Conservation (phyloP, 2,113 vertebrate species). For the Oriolus oriolus region DNA sequence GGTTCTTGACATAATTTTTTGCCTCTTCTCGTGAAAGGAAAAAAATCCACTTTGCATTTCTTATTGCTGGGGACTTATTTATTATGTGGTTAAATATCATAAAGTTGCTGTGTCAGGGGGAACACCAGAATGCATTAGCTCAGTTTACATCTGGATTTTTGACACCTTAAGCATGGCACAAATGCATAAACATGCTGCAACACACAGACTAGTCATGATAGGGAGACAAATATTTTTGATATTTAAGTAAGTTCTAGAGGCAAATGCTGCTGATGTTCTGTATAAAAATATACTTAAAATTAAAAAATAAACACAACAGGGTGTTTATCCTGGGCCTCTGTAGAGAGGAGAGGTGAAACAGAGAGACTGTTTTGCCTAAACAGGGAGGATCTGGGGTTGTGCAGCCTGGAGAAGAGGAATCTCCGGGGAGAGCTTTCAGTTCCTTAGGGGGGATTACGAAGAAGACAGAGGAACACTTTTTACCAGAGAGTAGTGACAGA, state of each 20-base stretch:
- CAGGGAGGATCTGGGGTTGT: neutral
- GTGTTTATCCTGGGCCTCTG: conserved; percentile 5
- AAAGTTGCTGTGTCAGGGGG: neutral
- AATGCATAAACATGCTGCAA: neutral
- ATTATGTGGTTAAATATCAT: neutral
- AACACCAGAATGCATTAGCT: neutral
- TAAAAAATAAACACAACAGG: no score
- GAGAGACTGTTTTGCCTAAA: neutral
- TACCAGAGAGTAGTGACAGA: neutral
- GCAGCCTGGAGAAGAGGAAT: neutral
- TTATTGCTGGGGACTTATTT: neutral
- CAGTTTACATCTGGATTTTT: neutral
- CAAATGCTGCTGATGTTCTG: neutral
- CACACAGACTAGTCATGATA: neutral
- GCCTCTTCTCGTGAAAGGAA: neutral
- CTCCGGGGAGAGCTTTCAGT: neutral
- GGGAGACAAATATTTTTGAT: neutral
- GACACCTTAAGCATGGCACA: neutral
- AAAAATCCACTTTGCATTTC: neutral
- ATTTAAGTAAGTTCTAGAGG: neutral
- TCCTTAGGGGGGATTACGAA: neutral
- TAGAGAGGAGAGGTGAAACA: neutral
- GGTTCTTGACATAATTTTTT: neutral
- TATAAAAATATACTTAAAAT: neutral
- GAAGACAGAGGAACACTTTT: neutral